These are phyloP conservation scores for Rhizomys pruinosus DNA, from an alignment of 2,113 vertebrate species.

Conservation along the genomic window DNA sequence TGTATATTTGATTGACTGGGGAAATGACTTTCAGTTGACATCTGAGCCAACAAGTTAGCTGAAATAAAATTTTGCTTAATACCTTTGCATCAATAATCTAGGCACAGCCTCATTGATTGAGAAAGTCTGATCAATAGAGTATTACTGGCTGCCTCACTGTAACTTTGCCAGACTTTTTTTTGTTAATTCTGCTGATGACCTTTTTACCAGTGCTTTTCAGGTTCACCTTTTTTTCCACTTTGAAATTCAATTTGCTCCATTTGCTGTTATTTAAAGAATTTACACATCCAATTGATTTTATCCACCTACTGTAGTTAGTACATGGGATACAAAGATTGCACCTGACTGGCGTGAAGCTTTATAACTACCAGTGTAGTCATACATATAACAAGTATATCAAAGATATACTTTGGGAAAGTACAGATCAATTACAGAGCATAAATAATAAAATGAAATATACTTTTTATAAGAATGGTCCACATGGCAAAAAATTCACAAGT, in stretches of 20 bases:
- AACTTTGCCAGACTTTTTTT: conserved; percentile 89
- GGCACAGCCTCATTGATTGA: conserved; percentile 90
- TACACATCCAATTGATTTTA: conserved; percentile 86
- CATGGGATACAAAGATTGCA: conserved; percentile 76
- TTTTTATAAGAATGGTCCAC: not conserved
- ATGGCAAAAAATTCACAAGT: not conserved
- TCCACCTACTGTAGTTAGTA: conserved; percentile 78
- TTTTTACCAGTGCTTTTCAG: conserved; percentile 86
- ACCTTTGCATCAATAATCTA: conserved; percentile 92
- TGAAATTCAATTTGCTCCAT: conserved; percentile 89
- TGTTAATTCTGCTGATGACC: conserved; percentile 90
- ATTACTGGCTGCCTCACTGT: conserved; percentile 90
- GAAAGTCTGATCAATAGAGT: conserved; percentile 91
- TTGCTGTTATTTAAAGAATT: conserved; percentile 90
- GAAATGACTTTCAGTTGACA: conserved; percentile 93
- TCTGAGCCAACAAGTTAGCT: conserved; percentile 91
- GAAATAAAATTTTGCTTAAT: conserved; percentile 93
- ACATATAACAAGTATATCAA: conserved; percentile 46
- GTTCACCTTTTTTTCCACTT: conserved; percentile 84
- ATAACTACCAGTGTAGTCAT: conserved; percentile 60
- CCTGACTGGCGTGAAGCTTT: conserved; percentile 72
- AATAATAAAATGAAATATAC: conserved; percentile 26
- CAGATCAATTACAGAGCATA: too few species aligned
- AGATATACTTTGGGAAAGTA: conserved; percentile 54
- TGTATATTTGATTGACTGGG: conserved; percentile 88